Evolutionary conservation across 2,888 invertebrate genomes (phyloP).

Genomic region (Subacronicta megacephala): DNA sequence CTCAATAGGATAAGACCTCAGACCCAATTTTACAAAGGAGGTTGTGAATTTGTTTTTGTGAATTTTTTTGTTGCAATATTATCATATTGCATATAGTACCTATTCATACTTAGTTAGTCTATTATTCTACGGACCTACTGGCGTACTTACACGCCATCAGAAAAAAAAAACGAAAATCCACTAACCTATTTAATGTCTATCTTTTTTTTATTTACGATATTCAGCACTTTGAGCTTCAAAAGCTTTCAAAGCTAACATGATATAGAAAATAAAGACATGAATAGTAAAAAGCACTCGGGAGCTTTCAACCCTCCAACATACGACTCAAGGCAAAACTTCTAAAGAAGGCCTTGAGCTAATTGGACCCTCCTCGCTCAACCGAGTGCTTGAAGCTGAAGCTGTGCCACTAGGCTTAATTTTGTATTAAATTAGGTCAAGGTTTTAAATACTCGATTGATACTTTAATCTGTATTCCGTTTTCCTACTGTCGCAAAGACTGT

Average conservation of each 20-base stretch:
- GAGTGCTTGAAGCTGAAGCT: slow-evolving; percentile 3
- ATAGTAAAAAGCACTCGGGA: neutral
- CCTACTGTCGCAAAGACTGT: neutral
- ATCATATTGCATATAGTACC: no score
- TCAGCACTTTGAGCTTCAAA: slow-evolving; percentile 1
- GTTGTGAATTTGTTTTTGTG: no score
- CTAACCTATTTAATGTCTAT: no score
- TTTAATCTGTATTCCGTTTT: neutral
- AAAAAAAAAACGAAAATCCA: no score
- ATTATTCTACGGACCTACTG: no score
- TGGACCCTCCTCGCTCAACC: slow-evolving; percentile 21
- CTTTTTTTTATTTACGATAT: neutral
- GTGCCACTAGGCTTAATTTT: slow-evolving; percentile 6
- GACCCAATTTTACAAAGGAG: no score
- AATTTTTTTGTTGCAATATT: no score
- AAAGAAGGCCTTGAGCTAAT: slow-evolving; percentile 42
- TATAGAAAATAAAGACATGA: neutral
- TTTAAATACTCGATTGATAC: neutral
- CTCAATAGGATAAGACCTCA: no score
- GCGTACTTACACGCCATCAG: no score
- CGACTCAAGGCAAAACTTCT: slow-evolving; percentile 31
- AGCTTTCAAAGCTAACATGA: neutral
- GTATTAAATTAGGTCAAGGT: slow-evolving; percentile 24
- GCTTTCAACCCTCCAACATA: slow-evolving; percentile 4
- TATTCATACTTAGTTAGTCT: no score